These are phyloP conservation scores for Intellagama lesueurii DNA, from an alignment of 2,797 vertebrate genomes.

Conservation along the genomic window DNA sequence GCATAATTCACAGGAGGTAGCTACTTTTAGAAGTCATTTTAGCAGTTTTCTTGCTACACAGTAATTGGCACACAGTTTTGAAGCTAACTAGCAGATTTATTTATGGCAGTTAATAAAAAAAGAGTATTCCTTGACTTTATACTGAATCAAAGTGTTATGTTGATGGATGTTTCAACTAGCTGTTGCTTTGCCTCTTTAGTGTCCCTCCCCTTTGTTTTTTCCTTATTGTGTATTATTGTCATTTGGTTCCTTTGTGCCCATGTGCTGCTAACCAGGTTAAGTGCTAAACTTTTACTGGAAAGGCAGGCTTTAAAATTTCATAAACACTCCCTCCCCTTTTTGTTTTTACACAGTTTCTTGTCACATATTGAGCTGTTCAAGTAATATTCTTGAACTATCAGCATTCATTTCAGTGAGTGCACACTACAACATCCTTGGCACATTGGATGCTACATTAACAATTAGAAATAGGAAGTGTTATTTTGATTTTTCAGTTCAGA, in stretches of 20 bases:
- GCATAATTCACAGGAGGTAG: background rate
- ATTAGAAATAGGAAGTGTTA: too few species aligned
- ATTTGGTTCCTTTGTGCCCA: background rate
- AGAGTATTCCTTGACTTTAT: background rate
- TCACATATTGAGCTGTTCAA: too few species aligned
- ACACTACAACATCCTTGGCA: too few species aligned
- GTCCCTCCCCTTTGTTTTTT: background rate
- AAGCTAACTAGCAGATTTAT: background rate
- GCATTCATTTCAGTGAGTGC: too few species aligned
- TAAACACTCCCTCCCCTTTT: too few species aligned
- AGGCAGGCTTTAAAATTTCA: background rate
- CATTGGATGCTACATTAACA: too few species aligned
- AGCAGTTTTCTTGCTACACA: background rate
- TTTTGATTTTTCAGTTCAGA: too few species aligned
- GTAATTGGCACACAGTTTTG: slow-evolving; percentile 4
- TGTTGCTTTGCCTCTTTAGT: background rate
- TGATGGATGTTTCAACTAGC: background rate
- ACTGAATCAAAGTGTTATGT: background rate
- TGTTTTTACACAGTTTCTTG: background rate
- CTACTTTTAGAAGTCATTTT: background rate
- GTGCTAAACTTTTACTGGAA: background rate
- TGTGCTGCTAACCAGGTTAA: background rate
- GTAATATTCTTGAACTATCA: too few species aligned
- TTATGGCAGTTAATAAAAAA: background rate
- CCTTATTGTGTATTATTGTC: background rate